A percentile compares a stretch with the other conserved stretches of the same genome.
Conservation (phyloP, 2,888 invertebrate species). For the Chymomyza procnemis region DNA sequence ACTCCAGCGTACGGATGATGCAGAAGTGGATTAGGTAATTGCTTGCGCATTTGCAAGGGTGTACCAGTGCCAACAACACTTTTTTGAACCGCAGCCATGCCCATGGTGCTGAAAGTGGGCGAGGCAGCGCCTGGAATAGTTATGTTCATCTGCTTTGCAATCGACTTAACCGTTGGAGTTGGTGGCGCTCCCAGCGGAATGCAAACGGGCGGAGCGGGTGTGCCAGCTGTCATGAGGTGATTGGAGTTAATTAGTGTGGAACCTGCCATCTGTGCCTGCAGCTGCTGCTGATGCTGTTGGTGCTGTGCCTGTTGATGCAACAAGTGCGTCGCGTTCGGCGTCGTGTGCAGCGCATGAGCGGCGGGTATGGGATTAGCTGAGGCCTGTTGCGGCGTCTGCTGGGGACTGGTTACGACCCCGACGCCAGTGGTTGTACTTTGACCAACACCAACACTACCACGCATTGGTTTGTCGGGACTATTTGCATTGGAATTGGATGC, state of each 20-base stretch:
- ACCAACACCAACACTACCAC: constrained; percentile 39
- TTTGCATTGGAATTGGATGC: constrained; percentile 47
- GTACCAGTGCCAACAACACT: constrained; percentile 57
- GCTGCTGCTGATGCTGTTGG: constrained; percentile 59
- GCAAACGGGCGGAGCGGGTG: constrained; percentile 50
- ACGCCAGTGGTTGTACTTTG: constrained; percentile 36
- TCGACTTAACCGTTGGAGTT: constrained; percentile 74
- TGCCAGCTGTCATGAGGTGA: constrained; percentile 58
- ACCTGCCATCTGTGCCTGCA: constrained; percentile 71
- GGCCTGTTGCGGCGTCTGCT: constrained; percentile 28
- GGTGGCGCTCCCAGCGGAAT: constrained; percentile 74
- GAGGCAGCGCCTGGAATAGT: constrained; percentile 60
- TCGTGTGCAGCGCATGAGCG: constrained; percentile 16
- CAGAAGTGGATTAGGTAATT: constrained; percentile 77
- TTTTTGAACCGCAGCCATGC: constrained; percentile 72
- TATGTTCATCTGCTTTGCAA: constrained; percentile 76
- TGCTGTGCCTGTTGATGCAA: constrained; percentile 48
- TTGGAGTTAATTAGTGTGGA: constrained; percentile 74
- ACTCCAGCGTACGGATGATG: constrained; percentile 71
- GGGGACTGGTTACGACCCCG: constrained; percentile 5
- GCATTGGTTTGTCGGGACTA: constrained; percentile 72
- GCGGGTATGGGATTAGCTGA: constrained; percentile 20
- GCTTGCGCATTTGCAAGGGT: constrained; percentile 77
- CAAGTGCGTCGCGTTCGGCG: constrained; percentile 26
- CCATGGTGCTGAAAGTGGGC: constrained; percentile 75